Base-by-base conservation (phyloP, 2,113 vertebrate species). In the Azemiops feae region DNA sequence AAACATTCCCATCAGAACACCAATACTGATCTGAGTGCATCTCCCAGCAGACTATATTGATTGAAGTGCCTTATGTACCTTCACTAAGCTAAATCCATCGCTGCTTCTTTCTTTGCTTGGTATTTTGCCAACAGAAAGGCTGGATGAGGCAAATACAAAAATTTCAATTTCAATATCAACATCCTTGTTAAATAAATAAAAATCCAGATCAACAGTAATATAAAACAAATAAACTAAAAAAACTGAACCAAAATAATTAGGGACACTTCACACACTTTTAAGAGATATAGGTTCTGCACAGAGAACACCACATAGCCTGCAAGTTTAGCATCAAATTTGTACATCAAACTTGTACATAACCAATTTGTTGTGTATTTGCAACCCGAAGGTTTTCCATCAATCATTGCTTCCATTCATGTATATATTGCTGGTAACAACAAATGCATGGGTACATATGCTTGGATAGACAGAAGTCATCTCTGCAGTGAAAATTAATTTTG, bases 131-230 rank as follows among this genome's bases (percentile, higher is more conserved):
- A 53, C 3, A 54, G 25, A 88, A 34, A 34, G 30, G 87, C 14
- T 88, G 16, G 47, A 30, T n/a, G 87, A 2, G 7, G 27, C 50
- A 87, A 53, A 30, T 87, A 4, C 12, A 53, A 30, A 50, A 30
- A 18, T 87, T 16, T 55, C 81, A 55, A 96, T 94, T 86, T 87
- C 54, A 96, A 95, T 69, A 81, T 81, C 89, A 91, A 85, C n/a
- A 92, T 60, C 81, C 90, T 89, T 88, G 86, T 96, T 96, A 93
- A 94, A 96, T 97, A 97, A 97, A 97, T 22, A 25, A 43, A 97
- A 97, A 91, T 91, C 45, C 89, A 96, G 95, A 96, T 96, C 93
- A 91, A 91, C 93, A 93, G 91, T 88, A 95, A 54, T 95, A 94
- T 0, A 87, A 97, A 96, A 81, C 74, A 81, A 81, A 74, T 14